Percentiles rank a stretch among this genome's conserved stretches.
Conservation (phyloP, 2,888 invertebrate species). For the Drosophila putrida region DNA sequence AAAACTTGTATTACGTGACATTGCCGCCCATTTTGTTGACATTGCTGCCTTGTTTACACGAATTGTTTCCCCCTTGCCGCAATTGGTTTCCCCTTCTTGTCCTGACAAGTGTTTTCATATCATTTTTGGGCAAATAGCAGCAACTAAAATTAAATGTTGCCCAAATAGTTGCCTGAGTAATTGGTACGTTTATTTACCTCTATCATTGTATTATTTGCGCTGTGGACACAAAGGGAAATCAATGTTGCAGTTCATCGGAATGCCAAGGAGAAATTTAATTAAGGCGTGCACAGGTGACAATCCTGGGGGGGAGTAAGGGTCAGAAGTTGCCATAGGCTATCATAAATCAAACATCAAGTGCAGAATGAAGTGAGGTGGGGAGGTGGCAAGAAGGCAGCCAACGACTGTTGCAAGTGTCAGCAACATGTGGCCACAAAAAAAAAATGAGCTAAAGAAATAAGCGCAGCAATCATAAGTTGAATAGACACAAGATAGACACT, state of each 20-base stretch:
- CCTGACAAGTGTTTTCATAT: constrained; percentile 61
- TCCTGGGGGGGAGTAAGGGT: constrained; percentile 20
- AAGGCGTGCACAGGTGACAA: constrained; percentile 71
- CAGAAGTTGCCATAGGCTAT: constrained; percentile 32
- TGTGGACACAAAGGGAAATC: constrained; percentile 21
- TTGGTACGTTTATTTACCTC: constrained; percentile 71
- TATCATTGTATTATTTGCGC: constrained; percentile 27
- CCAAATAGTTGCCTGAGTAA: constrained; percentile 68
- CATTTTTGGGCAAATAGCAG: constrained; percentile 60
- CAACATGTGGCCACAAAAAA: constrained; percentile 76
- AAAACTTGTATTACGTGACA: constrained; percentile 49
- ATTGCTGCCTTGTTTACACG: constrained; percentile 62
- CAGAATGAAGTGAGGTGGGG: constrained; percentile 1
- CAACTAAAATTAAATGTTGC: constrained; percentile 57
- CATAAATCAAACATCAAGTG: constrained; percentile 71
- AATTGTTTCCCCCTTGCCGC: constrained; percentile 21
- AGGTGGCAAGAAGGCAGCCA: constrained; percentile 6
- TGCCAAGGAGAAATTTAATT: constrained; percentile 65
- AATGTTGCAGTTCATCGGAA: constrained; percentile 62
- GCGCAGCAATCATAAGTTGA: constrained; percentile 50
- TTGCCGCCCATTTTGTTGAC: constrained; percentile 56
- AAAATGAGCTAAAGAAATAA: constrained; percentile 53
- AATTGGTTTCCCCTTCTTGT: constrained; percentile 9
- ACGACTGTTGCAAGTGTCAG: constrained; percentile 77
- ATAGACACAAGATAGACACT: background rate